These are phyloP conservation scores for Zoanthus sansibaricus DNA, from an alignment of 92 coral and sea anemone genomes.

Conservation along the genomic window DNA sequence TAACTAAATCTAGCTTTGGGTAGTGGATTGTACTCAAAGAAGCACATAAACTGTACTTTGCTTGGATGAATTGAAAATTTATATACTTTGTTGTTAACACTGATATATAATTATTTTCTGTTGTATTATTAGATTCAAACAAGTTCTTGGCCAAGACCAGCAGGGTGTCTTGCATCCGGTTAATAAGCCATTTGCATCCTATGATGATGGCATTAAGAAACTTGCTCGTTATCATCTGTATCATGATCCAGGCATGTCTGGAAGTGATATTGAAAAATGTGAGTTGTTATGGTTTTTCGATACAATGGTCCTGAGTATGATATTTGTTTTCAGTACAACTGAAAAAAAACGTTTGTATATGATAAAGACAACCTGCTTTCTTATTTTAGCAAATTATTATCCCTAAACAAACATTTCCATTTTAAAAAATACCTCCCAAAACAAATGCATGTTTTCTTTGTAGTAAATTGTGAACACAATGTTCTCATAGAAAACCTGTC, in stretches of 20 bases:
- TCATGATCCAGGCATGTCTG: constrained; percentile 85
- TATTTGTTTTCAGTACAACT: neutral
- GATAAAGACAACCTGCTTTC: neutral
- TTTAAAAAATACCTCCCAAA: too few relatives aligned
- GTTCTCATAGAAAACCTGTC: too few relatives aligned
- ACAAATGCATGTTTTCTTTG: too few relatives aligned
- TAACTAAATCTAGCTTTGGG: too few relatives aligned
- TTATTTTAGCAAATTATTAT: too few relatives aligned
- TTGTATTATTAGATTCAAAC: constrained; percentile 73
- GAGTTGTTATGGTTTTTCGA: neutral
- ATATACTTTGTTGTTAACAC: neutral
- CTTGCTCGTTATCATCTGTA: constrained; percentile 88
- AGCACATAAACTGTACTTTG: too few relatives aligned
- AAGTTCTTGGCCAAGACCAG: constrained; percentile 83
- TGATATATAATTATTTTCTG: neutral
- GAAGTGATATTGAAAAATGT: constrained; percentile 84
- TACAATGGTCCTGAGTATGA: too few relatives aligned
- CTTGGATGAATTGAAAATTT: too few relatives aligned
- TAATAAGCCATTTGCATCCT: constrained; percentile 78
- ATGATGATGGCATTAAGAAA: constrained; percentile 79
- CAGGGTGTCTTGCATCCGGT: constrained; percentile 82
- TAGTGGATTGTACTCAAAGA: too few relatives aligned
- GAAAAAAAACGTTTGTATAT: neutral
- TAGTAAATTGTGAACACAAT: too few relatives aligned
- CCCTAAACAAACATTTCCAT: too few relatives aligned